A percentile compares a stretch with the other conserved stretches of the same genome.
Evolutionary conservation across 2,797 vertebrate species (phyloP).

Genomic region (Eleutherodactylus coqui): DNA sequence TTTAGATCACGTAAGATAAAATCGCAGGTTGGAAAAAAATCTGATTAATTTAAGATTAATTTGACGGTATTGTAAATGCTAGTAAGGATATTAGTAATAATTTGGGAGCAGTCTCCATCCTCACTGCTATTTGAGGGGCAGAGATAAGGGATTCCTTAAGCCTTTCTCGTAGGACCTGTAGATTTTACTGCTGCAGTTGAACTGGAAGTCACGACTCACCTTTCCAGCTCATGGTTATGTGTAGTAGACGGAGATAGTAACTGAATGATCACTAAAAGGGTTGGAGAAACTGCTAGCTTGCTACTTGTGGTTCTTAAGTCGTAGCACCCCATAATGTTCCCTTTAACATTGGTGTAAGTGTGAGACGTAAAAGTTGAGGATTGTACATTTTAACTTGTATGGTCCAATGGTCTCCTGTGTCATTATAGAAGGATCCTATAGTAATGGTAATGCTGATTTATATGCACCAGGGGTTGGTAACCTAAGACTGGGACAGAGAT

Average conservation of each 20-base stretch:
- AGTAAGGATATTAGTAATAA: conserved; percentile 27
- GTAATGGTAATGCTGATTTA: neutral
- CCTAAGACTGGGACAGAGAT: neutral
- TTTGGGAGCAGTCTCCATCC: neutral
- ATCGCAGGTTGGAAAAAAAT: conserved; percentile 67
- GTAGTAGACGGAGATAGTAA: neutral
- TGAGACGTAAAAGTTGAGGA: neutral
- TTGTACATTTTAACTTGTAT: neutral
- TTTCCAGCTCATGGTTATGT: neutral
- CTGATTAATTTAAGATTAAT: neutral
- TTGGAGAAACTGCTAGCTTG: neutral
- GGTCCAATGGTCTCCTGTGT: neutral
- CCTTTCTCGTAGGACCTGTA: neutral
- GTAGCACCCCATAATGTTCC: neutral
- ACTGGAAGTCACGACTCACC: neutral
- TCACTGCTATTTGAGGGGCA: neutral
- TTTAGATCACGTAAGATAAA: conserved; percentile 57
- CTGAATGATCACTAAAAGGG: neutral
- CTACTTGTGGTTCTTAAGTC: neutral
- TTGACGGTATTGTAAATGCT: neutral
- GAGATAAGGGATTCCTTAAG: neutral
- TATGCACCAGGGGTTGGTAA: too few relatives aligned
- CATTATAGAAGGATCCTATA: neutral
- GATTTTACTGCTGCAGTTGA: neutral
- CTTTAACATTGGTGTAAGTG: neutral